phyloP scores from a whole-genome alignment of 2,113 vertebrate species.

The Brachypteracias leptosomus region DNA sequence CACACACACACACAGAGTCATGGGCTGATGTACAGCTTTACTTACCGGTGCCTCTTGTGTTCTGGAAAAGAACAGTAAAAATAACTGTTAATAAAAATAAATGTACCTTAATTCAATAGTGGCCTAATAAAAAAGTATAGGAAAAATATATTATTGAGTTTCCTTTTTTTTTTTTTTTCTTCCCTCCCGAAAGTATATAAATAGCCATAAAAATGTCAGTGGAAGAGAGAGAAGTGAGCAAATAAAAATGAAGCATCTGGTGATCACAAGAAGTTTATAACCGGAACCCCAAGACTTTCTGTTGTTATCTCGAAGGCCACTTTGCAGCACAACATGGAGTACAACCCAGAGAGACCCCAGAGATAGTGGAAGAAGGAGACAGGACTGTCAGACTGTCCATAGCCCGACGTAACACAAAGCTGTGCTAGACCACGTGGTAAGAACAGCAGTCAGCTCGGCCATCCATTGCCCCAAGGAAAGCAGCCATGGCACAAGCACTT shows the following conservation, averaged over 20 bases:
- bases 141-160: conserved; percentile 18
- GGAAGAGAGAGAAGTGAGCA: not conserved
- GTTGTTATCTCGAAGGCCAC: not conserved
- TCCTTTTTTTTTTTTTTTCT: not conserved
- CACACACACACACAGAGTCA: not conserved
- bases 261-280: not conserved
- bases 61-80: conserved; percentile 26
- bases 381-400: not conserved
- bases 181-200: not conserved
- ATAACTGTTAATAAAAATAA: conserved; percentile 41
- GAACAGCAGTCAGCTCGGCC: not conserved
- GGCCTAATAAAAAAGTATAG: conserved; percentile 30
- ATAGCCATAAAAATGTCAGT: conserved; percentile 16
- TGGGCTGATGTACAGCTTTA: not conserved
- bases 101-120: conserved; percentile 33
- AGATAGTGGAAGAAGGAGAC: not conserved
- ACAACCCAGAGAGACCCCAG: not conserved
- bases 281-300: not conserved
- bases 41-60: not conserved
- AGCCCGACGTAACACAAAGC: not conserved
- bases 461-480: not conserved
- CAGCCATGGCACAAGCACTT: not conserved
- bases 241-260: conserved; percentile 20
- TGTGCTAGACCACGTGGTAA: not conserved
- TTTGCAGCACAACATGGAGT: not conserved